Percentiles rank a stretch among this genome's conserved stretches.
phyloP scores from a whole-genome alignment of 1,140 invertebrate species.

The Cyclargus thomasi region DNA sequence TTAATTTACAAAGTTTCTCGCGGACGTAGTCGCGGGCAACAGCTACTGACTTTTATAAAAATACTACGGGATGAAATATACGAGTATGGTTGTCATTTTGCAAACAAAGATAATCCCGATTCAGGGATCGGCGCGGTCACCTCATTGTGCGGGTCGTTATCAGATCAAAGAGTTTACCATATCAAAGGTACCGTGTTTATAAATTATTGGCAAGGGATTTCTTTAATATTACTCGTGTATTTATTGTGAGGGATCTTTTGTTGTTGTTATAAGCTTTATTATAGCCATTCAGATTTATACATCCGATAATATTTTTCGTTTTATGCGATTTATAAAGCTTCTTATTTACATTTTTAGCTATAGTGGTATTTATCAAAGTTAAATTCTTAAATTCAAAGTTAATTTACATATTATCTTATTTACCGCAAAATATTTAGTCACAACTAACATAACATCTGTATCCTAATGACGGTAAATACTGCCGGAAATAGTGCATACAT shows the following conservation, averaged over 20 bases:
- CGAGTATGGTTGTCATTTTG: background rate
- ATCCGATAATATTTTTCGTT: background rate
- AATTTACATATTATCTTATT: background rate
- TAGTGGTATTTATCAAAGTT: background rate
- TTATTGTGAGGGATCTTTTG: background rate
- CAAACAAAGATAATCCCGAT: conserved; percentile 21
- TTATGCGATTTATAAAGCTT: background rate
- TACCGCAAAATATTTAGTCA: background rate
- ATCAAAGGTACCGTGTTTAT: conserved; percentile 9
- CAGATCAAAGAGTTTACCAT: conserved; percentile 8
- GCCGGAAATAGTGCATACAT: background rate
- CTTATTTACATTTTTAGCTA: background rate
- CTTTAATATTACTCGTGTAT: background rate
- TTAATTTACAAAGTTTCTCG: too few relatives aligned
- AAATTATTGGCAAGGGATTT: background rate
- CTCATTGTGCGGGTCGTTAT: conserved; percentile 4
- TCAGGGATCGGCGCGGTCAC: conserved; percentile 13
- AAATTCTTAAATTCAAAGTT: background rate
- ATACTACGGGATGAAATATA: background rate
- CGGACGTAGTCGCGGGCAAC: too few relatives aligned
- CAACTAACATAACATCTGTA: background rate
- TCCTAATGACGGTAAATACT: background rate
- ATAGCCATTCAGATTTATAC: background rate
- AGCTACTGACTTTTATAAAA: background rate
- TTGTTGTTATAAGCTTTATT: background rate